Evolutionary conservation across 2,888 invertebrate species (phyloP).

Genomic region (Eupeodes luniger): DNA sequence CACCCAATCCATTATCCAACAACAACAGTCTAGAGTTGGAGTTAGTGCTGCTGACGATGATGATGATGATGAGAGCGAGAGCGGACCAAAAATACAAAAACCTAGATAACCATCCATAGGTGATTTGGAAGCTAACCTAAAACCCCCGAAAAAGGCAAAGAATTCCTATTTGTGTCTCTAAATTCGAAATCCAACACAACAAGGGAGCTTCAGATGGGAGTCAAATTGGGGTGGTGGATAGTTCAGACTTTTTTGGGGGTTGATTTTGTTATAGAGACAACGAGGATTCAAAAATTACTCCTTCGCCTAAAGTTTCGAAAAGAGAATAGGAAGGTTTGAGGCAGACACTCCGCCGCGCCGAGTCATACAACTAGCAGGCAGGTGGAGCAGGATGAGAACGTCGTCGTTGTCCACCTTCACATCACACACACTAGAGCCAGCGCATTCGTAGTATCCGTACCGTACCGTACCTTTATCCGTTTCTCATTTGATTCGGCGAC

Average conservation of each 20-base stretch:
- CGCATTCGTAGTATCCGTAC: conserved; percentile 58
- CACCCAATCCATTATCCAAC: conserved; percentile 2
- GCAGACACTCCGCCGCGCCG: conserved; percentile 29
- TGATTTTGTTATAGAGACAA: background rate
- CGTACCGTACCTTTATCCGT: conserved; percentile 9
- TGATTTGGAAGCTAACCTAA: conserved; percentile 29
- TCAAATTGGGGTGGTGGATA: conserved; percentile 17
- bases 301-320: conserved; percentile 12
- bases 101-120: conserved; percentile 35
- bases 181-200: background rate
- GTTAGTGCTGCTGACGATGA: background rate
- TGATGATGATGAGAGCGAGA: conserved; percentile 44
- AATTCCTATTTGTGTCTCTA: conserved; percentile 25
- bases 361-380: background rate
- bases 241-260: conserved; percentile 15
- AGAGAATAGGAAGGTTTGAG: conserved; percentile 3
- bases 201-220: background rate
- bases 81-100: conserved; percentile 66
- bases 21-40: background rate
- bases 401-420: background rate
- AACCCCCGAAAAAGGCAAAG: conserved; percentile 44
- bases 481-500: background rate
- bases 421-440: conserved; percentile 45
- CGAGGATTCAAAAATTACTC: conserved; percentile 27
- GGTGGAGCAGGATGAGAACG: conserved; percentile 56